Conservation (phyloP, 2,888 invertebrate genomes). For the Ormyrus pomaceus region DNA sequence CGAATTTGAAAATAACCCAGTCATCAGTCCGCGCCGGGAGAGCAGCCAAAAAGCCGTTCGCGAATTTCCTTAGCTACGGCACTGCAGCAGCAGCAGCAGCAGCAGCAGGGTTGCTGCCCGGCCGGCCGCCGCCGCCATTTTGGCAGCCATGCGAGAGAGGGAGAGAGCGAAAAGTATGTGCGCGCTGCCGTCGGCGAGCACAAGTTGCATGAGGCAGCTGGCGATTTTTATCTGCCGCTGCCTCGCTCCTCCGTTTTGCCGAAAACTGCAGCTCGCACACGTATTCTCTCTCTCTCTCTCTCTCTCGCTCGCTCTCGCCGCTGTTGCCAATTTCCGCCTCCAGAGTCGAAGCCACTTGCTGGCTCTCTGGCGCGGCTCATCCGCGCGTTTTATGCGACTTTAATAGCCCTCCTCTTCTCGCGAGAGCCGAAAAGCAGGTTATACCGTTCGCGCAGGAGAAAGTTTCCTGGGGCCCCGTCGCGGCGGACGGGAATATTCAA, state of each 20-base stretch:
- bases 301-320: constrained; percentile 23
- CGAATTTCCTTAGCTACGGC: constrained; percentile 33
- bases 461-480: constrained; percentile 5
- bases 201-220: constrained; percentile 11
- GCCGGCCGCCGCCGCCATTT: constrained; percentile 73
- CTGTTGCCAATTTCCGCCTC: constrained; percentile 44
- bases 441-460: constrained; percentile 22
- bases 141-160: constrained; percentile 70
- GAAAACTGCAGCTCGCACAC: constrained; percentile 13
- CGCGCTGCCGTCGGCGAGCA: not conserved
- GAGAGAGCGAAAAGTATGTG: constrained; percentile 17
- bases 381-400: constrained; percentile 46
- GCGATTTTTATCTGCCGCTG: constrained; percentile 34
- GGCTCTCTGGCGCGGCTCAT: constrained; percentile 7
- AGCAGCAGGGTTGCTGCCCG: constrained; percentile 51
- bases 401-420: constrained; percentile 33
- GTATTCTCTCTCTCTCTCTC: not conserved
- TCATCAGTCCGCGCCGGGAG: too few relatives aligned
- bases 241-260: constrained; percentile 5
- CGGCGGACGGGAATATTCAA: not conserved
- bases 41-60: too few relatives aligned
- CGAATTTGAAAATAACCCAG: too few relatives aligned
- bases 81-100: constrained; percentile 38
- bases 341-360: constrained; percentile 23
- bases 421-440: constrained; percentile 33